Base-by-base conservation (phyloP, 2,113 vertebrate genomes). In the Hassar affinis region DNA sequence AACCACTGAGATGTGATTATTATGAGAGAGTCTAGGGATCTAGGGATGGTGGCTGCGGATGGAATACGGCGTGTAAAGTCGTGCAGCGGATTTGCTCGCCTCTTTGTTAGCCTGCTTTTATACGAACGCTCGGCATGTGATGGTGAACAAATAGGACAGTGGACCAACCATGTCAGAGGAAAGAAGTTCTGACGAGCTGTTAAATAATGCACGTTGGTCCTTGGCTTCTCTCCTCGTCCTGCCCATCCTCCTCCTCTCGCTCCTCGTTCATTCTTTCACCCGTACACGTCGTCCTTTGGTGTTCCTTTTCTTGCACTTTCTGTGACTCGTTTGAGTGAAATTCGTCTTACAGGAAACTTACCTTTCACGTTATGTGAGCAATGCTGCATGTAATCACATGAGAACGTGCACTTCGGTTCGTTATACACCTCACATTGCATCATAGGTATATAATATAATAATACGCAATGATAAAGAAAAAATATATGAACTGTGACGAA, bases 141-240 rank as follows among this genome's bases (percentile, higher is more conserved):
- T 33, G 69, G 71, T 51, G 82, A 85, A 86, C 85, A 84, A 86
- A 84, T 86, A 68, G 82, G 76, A 78, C 82, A 80, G 85, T 52
- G 79, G 85, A 61, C 27, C 68, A 56, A 61, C 68, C 81, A 45
- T 88, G 85, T 86, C 82, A 74, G 49, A 61, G 49, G 59, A 84
- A 82, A 77, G 79, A 84, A 84, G 85, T 66, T 62, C 62, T 54
- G 76, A 88, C 56, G 86, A 88, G 90, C 75, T 85, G 85, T 83
- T 96, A 90, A 94, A 95, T 95, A 93, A 95, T 95, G 95, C 89
- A 95, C 91, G 89, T 87, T 90, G 86, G 91, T 90, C 90, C 90
- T 87, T 87, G 92, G 85, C 90, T 87, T 69, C 66, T 84, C 85
- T 88, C 86, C 91, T 87, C 90, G 56, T 71, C 27, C 12, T 71